Percentiles rank a stretch among this genome's conserved stretches.
phyloP scores from a whole-genome alignment of 2,797 vertebrate species.

The Sternotherus odoratus region DNA sequence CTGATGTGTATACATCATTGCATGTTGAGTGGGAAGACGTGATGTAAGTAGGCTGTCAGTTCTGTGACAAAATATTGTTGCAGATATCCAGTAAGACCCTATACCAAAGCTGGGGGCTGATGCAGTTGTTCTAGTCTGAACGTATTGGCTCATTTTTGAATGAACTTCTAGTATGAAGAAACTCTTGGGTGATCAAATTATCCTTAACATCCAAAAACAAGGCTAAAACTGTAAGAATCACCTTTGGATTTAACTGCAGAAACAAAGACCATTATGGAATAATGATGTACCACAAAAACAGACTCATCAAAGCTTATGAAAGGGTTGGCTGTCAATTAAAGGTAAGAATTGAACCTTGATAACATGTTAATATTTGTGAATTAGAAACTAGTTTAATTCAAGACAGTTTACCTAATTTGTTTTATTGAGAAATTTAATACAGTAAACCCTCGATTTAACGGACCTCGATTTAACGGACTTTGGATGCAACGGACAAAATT shows the following conservation, averaged over 20 bases:
- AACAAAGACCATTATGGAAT: constrained; percentile 96
- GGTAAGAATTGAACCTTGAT: constrained; percentile 79
- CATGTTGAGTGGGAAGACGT: background rate
- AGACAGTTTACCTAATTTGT: background rate
- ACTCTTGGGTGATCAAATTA: constrained; percentile 19
- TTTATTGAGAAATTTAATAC: background rate
- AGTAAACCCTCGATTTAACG: too few relatives aligned
- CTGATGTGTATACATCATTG: background rate
- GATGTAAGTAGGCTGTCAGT: background rate
- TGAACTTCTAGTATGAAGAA: background rate
- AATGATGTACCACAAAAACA: constrained; percentile 98
- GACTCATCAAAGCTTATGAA: constrained; percentile 96
- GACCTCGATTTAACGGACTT: too few relatives aligned
- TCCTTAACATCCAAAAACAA: constrained; percentile 81
- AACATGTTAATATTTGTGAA: background rate
- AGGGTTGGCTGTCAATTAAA: constrained; percentile 92
- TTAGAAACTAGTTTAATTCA: background rate
- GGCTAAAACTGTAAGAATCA: constrained; percentile 88
- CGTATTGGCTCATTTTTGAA: background rate
- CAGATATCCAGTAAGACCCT: background rate
- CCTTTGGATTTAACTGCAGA: constrained; percentile 95
- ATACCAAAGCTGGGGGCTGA: background rate
- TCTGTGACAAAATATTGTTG: background rate
- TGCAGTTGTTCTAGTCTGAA: background rate
- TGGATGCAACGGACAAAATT: too few relatives aligned